These are phyloP conservation scores for Drosophila siamana DNA, from an alignment of 2,888 invertebrate genomes.

Conservation along the genomic window DNA sequence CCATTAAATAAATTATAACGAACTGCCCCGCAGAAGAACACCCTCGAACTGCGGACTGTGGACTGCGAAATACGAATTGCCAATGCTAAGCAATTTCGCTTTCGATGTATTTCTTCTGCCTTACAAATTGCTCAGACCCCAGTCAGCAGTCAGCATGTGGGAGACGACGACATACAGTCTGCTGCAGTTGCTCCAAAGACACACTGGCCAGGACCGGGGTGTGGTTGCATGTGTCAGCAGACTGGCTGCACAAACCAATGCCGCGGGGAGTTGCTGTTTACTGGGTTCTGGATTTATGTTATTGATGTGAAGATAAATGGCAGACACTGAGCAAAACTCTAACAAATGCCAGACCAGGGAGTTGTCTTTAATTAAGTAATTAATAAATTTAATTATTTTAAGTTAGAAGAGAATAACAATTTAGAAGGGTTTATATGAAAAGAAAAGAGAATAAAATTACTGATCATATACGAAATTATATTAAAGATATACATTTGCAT, in stretches of 20 bases:
- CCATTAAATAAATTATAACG: slow-evolving; percentile 83
- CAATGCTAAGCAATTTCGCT: slow-evolving; percentile 26
- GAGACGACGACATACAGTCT: slow-evolving; percentile 82
- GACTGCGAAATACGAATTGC: no score
- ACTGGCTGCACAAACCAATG: slow-evolving; percentile 70
- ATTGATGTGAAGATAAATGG: slow-evolving; percentile 69
- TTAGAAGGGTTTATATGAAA: no score
- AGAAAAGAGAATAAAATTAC: no score
- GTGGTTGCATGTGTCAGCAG: slow-evolving; percentile 68
- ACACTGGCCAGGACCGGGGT: slow-evolving; percentile 3
- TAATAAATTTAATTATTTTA: no score
- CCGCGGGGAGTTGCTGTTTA: slow-evolving; percentile 62
- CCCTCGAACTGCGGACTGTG: slow-evolving; percentile 23
- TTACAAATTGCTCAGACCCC: slow-evolving; percentile 43
- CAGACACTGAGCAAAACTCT: slow-evolving; percentile 60
- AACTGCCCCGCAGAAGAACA: slow-evolving; percentile 55
- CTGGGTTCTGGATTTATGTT: slow-evolving; percentile 73
- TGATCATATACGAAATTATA: no score
- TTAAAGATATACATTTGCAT: no score
- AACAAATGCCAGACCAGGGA: not conserved
- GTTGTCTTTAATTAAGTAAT: no score
- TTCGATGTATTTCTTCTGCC: slow-evolving; percentile 12
- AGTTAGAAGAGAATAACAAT: no score
- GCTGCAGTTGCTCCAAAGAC: slow-evolving; percentile 44
- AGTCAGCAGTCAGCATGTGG: slow-evolving; percentile 50